Base-by-base conservation (phyloP, 2,888 invertebrate species). In the Saturnia japonica region DNA sequence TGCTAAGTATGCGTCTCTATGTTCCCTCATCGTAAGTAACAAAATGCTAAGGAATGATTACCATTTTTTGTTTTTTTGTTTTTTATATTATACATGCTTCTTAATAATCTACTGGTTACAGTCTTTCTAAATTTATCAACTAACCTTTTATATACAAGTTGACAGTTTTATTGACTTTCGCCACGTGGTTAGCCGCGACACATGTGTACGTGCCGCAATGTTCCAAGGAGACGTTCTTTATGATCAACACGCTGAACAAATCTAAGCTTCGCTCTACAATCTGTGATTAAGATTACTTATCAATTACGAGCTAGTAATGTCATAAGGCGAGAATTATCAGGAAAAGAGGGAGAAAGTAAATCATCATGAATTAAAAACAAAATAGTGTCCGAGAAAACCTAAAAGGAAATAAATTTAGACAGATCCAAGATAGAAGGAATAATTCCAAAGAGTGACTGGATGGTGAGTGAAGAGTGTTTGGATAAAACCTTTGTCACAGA, bases 121-220 rank as follows among this genome's bases (percentile, higher is more conserved):
- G 8, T 54, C 9, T 4, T 11, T 60, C 12, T 14, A 4, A 11
- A 19, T 19, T 28, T 1, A 1, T 57, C 54, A 0, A 70, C 74
- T 87, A 94, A 96, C 96, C 96, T 94, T 96, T 96, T 75, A 96
- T 96, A 87, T 96, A 96, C 75, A 96, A 89, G 79, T 96, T 95
- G 19, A 96, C 96, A 25, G 96, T 96, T 76, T 94, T 95, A 83
- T 96, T 96, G 66, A 96, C 96, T 86, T 95, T 96, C 7, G 96
- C 96, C 8, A 96, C 96, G 70, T 96, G 95, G 85, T 97, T 97
- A 14, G 95, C 95, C 4, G 96, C 96, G 51, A 96, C 95, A 83
- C 96, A 97, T 12, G 96, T 96, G 82, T 96, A 97, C 25, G 95
- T 95, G 0, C 96, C 96, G 77, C 96, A 96, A 79, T 96, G 96